Base-by-base conservation (phyloP, 2,797 vertebrate species). In the Cheracebus regulus region DNA sequence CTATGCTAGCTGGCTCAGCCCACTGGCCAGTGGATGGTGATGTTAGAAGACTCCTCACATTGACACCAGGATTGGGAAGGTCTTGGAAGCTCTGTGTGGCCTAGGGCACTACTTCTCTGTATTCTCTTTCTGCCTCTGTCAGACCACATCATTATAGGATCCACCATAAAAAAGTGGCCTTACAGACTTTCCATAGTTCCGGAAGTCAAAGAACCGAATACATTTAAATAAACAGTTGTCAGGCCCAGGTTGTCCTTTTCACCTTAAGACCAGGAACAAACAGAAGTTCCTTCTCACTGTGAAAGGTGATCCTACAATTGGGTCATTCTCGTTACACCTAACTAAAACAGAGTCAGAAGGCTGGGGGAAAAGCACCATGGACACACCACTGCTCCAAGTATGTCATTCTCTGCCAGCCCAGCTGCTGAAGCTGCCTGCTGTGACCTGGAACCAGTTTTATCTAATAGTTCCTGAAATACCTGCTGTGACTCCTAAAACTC, bases 101-200 rank as follows among this genome's bases (percentile, higher is more conserved):
- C 30, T 0, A 46, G 44, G 28, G 5, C 24, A 46, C 30, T 1
- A 0, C 5, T 13, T 41, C 75, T 36, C 14, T 3, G 26, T 4
- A 1, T 55, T 67, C 30, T 72, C 15, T 2, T 67, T 8, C 10
- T 58, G 30, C n/a, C 11, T 46, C 10, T 36, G 8, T 79, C 75
- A 75, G 28, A 50, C 8, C 33, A 41, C 36, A 41, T 28, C 26
- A 41, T 50, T 79, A 8, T 4, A 41, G 41, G 30, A 11, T 90
- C 13, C 39, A 7, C 39, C 28, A 15, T 2, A 44, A 48, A 12
- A 5, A 9, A n/a, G 33, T n/a, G 30, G 64, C 52, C 30, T 36
- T 67, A 0, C 1, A 44, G 17, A 64, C 46, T 84, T 93, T 19
- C 64, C 0, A 0, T 44, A 13, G 2, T 73, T 14, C 1, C 41